These are phyloP conservation scores for Lepisosteus osseus DNA, from an alignment of 2,113 vertebrate species.

Conservation along the genomic window DNA sequence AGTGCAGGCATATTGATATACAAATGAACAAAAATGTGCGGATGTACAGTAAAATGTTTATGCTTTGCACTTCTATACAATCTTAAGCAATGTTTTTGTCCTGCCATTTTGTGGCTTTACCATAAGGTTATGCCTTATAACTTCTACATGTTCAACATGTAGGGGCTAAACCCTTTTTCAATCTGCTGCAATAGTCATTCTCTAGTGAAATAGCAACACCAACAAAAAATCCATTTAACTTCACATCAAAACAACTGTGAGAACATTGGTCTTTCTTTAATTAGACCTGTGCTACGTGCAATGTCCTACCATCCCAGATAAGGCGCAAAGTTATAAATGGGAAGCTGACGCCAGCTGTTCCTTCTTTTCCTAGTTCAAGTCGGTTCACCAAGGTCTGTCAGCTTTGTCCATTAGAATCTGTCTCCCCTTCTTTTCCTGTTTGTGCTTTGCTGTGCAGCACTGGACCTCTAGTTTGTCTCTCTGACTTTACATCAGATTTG, in stretches of 20 bases:
- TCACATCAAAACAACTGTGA: constrained; percentile 3
- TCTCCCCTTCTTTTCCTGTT: constrained; percentile 20
- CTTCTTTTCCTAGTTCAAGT: constrained; percentile 1
- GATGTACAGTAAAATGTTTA: too few relatives aligned
- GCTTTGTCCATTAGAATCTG: constrained; percentile 6
- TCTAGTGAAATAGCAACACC: neutral
- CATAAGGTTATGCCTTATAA: too few relatives aligned
- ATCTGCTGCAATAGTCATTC: too few relatives aligned
- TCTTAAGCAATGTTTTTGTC: too few relatives aligned
- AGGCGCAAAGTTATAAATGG: neutral
- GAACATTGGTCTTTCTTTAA: constrained; percentile 14
- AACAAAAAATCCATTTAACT: neutral
- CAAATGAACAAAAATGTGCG: too few relatives aligned
- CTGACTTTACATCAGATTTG: neutral
- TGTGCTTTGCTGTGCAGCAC: neutral
- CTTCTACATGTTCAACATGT: too few relatives aligned
- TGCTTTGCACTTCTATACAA: too few relatives aligned
- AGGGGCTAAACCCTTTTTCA: too few relatives aligned
- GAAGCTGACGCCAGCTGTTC: neutral
- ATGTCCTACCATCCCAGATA: neutral
- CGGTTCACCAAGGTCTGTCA: neutral
- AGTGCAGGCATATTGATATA: too few relatives aligned
- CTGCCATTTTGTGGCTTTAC: too few relatives aligned
- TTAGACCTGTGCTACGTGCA: constrained; percentile 5
- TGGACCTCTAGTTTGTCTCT: neutral